Conservation (phyloP, 2,888 invertebrate species). For the Chloromyia formosa region DNA sequence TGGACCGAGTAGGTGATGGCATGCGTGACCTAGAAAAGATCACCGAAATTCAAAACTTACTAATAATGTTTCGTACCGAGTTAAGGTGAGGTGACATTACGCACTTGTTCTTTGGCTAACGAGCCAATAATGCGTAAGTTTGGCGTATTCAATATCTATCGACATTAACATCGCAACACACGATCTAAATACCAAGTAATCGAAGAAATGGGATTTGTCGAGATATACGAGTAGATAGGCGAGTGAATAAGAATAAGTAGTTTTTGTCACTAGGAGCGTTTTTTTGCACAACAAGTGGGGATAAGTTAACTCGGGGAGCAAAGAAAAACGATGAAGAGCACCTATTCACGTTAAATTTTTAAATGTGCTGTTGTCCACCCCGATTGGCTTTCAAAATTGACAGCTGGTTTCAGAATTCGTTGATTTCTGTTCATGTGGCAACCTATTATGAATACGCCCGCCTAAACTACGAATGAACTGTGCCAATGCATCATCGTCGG, state of each 20-base stretch:
- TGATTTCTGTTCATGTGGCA: too few species aligned
- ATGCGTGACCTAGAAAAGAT: conserved; percentile 34
- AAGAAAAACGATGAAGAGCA: too few species aligned
- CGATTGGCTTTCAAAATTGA: too few species aligned
- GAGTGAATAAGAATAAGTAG: not conserved
- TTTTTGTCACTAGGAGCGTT: too few species aligned
- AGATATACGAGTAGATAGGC: not conserved
- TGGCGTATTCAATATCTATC: not conserved
- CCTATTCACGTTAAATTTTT: too few species aligned
- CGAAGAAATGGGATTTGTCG: conserved; percentile 29
- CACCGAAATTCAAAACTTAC: conserved; percentile 27
- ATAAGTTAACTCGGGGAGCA: too few species aligned
- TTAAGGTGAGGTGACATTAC: conserved; percentile 19
- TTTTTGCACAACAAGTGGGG: too few species aligned
- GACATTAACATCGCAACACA: not conserved
- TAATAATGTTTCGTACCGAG: conserved; percentile 4
- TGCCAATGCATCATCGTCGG: too few species aligned
- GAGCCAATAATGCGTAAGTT: not conserved
- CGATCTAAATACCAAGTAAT: conserved; percentile 21
- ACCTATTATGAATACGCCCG: too few species aligned
- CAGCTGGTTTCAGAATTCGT: too few species aligned
- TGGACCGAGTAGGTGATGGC: conserved; percentile 36
- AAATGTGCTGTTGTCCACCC: too few species aligned
- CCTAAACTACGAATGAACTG: too few species aligned
- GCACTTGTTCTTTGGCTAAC: conserved; percentile 16